Percentiles rank a stretch among this genome's conserved stretches.
phyloP scores from a whole-genome alignment of 2,113 vertebrate genomes.

The Tragelaphus imberbis region DNA sequence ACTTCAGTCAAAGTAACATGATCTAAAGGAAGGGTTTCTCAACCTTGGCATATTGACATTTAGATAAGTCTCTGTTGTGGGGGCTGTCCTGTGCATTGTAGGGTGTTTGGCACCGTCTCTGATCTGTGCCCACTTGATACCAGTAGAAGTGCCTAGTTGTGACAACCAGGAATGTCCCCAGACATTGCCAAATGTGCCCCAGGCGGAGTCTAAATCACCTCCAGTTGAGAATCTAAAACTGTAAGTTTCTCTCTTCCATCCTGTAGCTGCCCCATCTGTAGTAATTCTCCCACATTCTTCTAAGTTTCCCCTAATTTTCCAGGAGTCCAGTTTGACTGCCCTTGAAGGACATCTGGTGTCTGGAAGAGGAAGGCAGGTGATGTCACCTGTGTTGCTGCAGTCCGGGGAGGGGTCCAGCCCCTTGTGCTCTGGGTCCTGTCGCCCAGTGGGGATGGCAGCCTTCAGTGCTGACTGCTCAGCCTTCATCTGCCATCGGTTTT shows the following conservation, averaged over 20 bases:
- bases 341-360: background rate
- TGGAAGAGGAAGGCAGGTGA: background rate
- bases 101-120: background rate
- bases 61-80: background rate
- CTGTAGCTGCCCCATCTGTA: background rate
- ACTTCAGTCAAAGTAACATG: background rate
- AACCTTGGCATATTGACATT: background rate
- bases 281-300: background rate
- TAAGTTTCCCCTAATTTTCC: too few relatives aligned
- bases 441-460: rapidly evolving
- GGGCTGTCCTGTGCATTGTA: background rate
- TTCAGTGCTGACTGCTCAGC: background rate
- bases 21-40: background rate
- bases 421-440: background rate
- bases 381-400: background rate
- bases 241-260: background rate
- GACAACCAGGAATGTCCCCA: background rate
- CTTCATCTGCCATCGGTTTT: background rate
- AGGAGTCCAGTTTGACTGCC: background rate
- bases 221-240: background rate
- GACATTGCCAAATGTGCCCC: background rate
- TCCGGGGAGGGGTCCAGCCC: too few relatives aligned
- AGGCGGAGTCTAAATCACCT: background rate
- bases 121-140: background rate
- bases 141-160: background rate